phyloP scores from a whole-genome alignment of 37 sponge, comb jelly and placozoan genomes.

The Spongilla lacustris region DNA sequence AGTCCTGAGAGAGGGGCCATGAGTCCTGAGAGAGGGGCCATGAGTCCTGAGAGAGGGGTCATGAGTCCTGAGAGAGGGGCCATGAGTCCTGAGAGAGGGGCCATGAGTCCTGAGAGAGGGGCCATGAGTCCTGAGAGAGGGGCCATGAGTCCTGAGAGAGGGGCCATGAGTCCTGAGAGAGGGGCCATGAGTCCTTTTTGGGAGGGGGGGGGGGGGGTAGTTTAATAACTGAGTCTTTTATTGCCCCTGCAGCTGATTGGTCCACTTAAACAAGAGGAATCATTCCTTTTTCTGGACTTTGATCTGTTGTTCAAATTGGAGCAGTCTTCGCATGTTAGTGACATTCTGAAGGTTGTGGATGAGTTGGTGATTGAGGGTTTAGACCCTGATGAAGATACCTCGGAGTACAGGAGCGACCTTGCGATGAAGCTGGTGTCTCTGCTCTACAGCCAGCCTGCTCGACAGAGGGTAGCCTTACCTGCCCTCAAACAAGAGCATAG shows the following conservation, averaged over 20 bases:
- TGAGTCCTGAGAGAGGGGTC: too few relatives aligned
- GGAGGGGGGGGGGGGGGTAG: too few relatives aligned
- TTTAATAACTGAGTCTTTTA: too few relatives aligned
- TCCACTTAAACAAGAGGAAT: constrained; percentile 43
- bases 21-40: too few relatives aligned
- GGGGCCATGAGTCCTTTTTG: too few relatives aligned
- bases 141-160: too few relatives aligned
- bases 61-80: too few relatives aligned
- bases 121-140: too few relatives aligned
- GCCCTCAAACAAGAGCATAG: constrained; percentile 33
- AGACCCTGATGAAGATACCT: constrained; percentile 74
- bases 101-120: too few relatives aligned
- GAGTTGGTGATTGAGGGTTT: constrained; percentile 24
- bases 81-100: too few relatives aligned
- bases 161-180: too few relatives aligned
- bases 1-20: too few relatives aligned
- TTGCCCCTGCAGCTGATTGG: constrained; percentile 73
- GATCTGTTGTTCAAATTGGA: constrained; percentile 43
- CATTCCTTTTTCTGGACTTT: constrained; percentile 47
- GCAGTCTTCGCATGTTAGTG: constrained; percentile 14
- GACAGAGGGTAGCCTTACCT: constrained; percentile 30
- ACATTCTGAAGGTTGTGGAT: constrained; percentile 14
- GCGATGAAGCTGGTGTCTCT: constrained; percentile 71
- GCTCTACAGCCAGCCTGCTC: constrained; percentile 44
- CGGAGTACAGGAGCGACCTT: constrained; percentile 62